phyloP scores from a whole-genome alignment of 2,797 vertebrate genomes.

The Gadopsis bispinosus region DNA sequence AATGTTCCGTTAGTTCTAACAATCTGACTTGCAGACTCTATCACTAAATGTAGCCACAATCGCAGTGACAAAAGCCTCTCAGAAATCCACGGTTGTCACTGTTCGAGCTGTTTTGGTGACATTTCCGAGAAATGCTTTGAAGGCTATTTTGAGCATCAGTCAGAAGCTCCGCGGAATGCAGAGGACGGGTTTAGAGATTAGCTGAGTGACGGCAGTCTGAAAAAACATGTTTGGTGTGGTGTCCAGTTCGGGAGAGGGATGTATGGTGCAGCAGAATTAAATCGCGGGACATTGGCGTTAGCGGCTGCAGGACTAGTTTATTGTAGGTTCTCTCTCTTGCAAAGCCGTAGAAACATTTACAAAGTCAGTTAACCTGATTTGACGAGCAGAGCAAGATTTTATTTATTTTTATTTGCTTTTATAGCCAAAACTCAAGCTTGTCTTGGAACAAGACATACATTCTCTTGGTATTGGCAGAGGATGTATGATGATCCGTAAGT shows the following conservation, averaged over 20 bases:
- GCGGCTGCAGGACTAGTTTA: background rate
- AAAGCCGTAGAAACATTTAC: background rate
- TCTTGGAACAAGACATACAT: background rate
- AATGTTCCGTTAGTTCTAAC: constrained; percentile 13
- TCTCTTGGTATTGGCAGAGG: background rate
- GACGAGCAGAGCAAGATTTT: constrained; percentile 47
- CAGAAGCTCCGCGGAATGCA: constrained; percentile 9
- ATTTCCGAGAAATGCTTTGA: constrained; percentile 42
- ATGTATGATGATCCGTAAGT: background rate
- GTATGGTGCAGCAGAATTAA: background rate
- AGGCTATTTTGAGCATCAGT: constrained; percentile 31
- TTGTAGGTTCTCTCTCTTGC: background rate
- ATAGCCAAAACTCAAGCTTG: background rate
- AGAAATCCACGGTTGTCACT: constrained; percentile 27
- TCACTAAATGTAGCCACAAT: constrained; percentile 16
- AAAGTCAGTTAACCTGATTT: background rate
- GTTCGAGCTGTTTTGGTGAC: constrained; percentile 35
- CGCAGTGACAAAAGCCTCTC: constrained; percentile 20
- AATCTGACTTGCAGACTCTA: constrained; percentile 27
- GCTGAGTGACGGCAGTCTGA: background rate
- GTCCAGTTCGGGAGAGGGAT: constrained; percentile 11
- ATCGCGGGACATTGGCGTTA: background rate
- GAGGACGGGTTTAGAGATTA: background rate
- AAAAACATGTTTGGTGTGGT: background rate
- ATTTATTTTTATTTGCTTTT: constrained; percentile 33